Conservation (phyloP, 2,888 invertebrate genomes). For the Athalia rosae region DNA sequence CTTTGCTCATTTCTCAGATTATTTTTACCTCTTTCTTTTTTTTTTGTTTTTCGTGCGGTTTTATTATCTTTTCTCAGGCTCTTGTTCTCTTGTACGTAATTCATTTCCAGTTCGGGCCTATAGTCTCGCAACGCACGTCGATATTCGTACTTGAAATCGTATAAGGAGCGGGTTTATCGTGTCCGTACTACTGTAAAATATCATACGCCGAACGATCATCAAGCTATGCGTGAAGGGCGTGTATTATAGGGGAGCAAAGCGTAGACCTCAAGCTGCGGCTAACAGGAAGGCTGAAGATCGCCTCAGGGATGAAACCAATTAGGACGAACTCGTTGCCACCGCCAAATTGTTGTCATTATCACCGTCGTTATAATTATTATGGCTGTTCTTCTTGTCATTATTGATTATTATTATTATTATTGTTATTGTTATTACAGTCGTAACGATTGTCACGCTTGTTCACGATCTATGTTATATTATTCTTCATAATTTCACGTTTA, state of each 20-base stretch:
- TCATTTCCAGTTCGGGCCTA: neutral
- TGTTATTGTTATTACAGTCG: no score
- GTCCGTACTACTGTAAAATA: no score
- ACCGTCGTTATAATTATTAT: neutral
- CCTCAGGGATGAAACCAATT: conserved; percentile 24
- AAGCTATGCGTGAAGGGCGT: no score
- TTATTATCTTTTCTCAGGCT: neutral
- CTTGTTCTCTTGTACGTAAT: neutral
- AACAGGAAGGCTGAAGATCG: neutral
- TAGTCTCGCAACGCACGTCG: neutral
- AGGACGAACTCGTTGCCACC: conserved; percentile 10
- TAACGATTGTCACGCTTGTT: no score
- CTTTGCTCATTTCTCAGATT: neutral
- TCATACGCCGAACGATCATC: no score
- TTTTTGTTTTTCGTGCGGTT: neutral
- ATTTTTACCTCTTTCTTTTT: neutral
- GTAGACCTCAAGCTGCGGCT: conserved; percentile 7
- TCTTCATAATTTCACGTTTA: no score
- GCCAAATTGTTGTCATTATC: neutral
- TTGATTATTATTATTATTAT: no score
- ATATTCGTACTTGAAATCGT: no score
- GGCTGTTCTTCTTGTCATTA: neutral
- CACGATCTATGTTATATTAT: no score
- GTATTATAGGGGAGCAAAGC: neutral
- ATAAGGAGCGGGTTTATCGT: no score